These are phyloP conservation scores for Caretta caretta DNA, from an alignment of 2,113 vertebrate genomes.

Conservation along the genomic window DNA sequence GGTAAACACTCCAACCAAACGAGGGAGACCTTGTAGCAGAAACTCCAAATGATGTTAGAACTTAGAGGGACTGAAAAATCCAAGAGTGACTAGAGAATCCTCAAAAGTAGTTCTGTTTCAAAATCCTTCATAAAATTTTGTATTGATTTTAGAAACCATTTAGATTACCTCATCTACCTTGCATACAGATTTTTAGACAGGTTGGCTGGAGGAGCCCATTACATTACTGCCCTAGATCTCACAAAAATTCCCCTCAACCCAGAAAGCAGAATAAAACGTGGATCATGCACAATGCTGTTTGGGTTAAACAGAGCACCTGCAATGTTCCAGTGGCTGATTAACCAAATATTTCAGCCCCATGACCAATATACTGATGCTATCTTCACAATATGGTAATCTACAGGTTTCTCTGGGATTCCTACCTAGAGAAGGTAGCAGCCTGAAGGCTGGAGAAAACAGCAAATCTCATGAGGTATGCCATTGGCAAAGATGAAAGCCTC, in stretches of 20 bases:
- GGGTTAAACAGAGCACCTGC: background rate
- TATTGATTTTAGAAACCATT: background rate
- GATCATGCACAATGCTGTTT: background rate
- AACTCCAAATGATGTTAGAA: background rate
- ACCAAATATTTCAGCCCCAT: background rate
- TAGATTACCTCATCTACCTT: background rate
- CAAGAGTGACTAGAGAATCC: background rate
- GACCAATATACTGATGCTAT: background rate
- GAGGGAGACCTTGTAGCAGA: background rate
- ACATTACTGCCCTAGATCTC: background rate
- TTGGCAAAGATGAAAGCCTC: background rate
- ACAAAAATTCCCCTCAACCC: background rate
- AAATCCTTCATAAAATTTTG: background rate
- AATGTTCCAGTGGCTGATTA: background rate
- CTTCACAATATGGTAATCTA: background rate
- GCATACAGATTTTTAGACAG: background rate
- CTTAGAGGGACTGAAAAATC: background rate
- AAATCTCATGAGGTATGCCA: background rate
- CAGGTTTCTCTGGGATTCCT: background rate
- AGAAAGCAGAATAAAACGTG: background rate
- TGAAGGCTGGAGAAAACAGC: background rate
- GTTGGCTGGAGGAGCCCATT: background rate
- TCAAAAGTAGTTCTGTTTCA: background rate
- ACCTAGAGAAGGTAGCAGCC: background rate
- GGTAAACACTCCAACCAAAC: background rate